A percentile compares a stretch with the other conserved stretches of the same genome.
phyloP scores from a whole-genome alignment of 92 coral and sea anemone genomes.

The Montipora capitata region DNA sequence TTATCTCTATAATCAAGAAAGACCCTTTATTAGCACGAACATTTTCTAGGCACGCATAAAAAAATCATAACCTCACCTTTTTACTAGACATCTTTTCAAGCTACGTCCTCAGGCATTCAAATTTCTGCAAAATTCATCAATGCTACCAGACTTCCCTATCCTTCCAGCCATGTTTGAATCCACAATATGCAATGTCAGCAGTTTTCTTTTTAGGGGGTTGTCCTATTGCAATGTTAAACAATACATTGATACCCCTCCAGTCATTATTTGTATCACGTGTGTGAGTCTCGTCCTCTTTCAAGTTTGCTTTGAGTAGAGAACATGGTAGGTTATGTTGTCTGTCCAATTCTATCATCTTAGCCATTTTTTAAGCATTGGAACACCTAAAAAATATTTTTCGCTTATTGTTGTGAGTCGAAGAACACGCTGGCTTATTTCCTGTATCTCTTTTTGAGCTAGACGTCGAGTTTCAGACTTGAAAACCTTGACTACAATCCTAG shows the following conservation, averaged over 20 bases:
- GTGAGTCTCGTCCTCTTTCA: conserved; percentile 58
- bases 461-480: background rate
- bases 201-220: background rate
- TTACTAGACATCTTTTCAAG: conserved; percentile 30
- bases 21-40: no score
- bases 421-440: background rate
- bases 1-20: no score
- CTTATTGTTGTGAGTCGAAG: background rate
- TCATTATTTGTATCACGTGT: conserved; percentile 65
- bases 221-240: conserved; percentile 18
- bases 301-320: conserved; percentile 55
- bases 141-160: background rate
- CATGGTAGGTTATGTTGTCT: conserved; percentile 62
- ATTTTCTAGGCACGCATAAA: no score
- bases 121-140: background rate
- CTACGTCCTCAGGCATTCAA: background rate
- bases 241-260: conserved; percentile 59
- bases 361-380: background rate
- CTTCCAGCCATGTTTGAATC: conserved; percentile 81
- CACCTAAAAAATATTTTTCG: background rate
- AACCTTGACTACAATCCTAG: background rate
- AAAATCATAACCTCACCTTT: conserved; percentile 20
- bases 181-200: conserved; percentile 59
- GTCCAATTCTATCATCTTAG: background rate
- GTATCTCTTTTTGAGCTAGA: background rate